Evolutionary conservation across 2,113 vertebrate genomes (phyloP).

Genomic region (Ptyas mucosa): DNA sequence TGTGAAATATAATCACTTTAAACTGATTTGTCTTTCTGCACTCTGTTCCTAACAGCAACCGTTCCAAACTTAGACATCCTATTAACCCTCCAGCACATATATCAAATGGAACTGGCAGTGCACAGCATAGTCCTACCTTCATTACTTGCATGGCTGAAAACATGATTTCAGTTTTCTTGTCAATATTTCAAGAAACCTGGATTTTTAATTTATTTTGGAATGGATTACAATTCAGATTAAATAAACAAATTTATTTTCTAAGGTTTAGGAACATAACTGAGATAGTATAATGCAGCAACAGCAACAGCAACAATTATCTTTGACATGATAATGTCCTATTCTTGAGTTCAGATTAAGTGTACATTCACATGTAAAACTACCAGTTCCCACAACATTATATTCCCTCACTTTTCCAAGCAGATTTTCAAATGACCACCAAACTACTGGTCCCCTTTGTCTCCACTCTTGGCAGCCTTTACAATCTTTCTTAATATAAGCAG

Average conservation of each 20-base stretch:
- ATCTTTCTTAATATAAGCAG: neutral
- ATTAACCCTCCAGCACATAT: neutral
- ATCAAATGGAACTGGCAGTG: neutral
- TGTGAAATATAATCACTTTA: slow-evolving; percentile 8
- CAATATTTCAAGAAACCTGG: neutral
- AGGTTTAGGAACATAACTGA: neutral
- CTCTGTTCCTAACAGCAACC: neutral
- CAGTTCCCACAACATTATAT: neutral
- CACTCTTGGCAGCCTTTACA: neutral
- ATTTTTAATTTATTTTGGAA: neutral
- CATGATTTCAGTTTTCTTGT: neutral
- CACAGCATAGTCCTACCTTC: neutral
- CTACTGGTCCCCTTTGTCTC: neutral
- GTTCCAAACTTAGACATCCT: neutral
- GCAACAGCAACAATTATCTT: neutral
- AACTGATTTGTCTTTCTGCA: slow-evolving; percentile 1
- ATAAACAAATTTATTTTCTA: neutral
- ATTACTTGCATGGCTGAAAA: neutral
- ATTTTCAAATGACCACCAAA: neutral
- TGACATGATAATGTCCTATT: neutral
- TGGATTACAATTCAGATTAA: neutral
- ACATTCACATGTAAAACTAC: neutral
- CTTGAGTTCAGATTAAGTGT: neutral
- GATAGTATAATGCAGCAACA: neutral
- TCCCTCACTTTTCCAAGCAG: neutral